Conservation (phyloP, 1,140 invertebrate genomes). For the Ceratosolen fusciceps region DNA sequence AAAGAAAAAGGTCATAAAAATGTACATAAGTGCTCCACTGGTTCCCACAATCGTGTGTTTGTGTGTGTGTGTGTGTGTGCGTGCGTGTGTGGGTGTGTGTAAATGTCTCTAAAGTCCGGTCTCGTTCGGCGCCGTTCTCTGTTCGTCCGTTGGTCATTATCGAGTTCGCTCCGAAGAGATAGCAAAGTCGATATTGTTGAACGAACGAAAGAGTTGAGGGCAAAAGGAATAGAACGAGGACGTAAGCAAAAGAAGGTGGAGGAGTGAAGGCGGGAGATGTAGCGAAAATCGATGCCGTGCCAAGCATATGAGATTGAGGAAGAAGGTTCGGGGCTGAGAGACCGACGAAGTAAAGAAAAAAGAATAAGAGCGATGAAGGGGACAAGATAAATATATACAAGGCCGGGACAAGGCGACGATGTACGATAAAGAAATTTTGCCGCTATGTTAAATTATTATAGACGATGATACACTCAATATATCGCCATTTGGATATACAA, state of each 20-base stretch:
- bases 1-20: conserved; percentile 2
- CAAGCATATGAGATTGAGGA: neutral
- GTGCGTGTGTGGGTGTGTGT: too few relatives aligned
- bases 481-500: conserved; percentile 8
- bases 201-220: conserved; percentile 6
- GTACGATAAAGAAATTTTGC: conserved; percentile 39
- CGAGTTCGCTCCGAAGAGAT: conserved; percentile 10
- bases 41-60: conserved; percentile 20
- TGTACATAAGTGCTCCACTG: neutral
- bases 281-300: conserved; percentile 31
- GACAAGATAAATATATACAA: conserved; percentile 38
- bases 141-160: conserved; percentile 38
- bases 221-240: neutral
- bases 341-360: neutral
- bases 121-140: conserved; percentile 19
- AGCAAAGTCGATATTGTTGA: conserved; percentile 28
- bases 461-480: neutral
- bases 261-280: neutral
- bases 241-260: neutral
- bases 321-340: neutral
- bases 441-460: conserved; percentile 36
- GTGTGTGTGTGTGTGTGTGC: too few relatives aligned
- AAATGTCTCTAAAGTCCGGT: conserved; percentile 31
- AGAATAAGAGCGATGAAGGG: neutral
- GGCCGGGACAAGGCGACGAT: conserved; percentile 18